These are phyloP conservation scores for Unio pictorum DNA, from an alignment of 2,888 invertebrate genomes.

Conservation along the genomic window DNA sequence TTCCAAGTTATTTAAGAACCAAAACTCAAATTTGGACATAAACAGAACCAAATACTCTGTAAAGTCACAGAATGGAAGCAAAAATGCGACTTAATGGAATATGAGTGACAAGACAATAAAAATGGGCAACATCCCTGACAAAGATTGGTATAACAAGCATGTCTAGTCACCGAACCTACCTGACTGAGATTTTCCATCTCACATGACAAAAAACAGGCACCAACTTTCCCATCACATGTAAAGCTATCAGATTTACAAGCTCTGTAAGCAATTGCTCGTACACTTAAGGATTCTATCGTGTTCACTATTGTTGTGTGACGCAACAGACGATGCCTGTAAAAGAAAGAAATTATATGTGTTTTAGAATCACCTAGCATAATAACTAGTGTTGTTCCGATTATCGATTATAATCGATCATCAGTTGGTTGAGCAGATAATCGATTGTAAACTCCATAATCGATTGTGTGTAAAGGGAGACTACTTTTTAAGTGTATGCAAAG, in stretches of 20 bases:
- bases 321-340: conserved; percentile 64
- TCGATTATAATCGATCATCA: too few species aligned
- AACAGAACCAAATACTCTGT: too few species aligned
- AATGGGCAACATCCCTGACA: background rate
- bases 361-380: too few species aligned
- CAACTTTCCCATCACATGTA: conserved; percentile 25
- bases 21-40: too few species aligned
- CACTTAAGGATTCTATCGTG: conserved; percentile 61
- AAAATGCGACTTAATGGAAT: too few species aligned
- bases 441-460: too few species aligned
- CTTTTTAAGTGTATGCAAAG: too few species aligned
- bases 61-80: too few species aligned
- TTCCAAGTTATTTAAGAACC: too few species aligned
- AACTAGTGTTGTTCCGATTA: too few species aligned
- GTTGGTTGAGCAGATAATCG: too few species aligned
- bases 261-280: conserved; percentile 59
- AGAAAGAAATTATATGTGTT: background rate
- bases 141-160: background rate
- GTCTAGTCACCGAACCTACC: conserved; percentile 38
- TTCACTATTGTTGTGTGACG: conserved; percentile 65
- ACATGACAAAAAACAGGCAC: conserved; percentile 62
- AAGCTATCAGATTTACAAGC: conserved; percentile 43
- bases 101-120: background rate
- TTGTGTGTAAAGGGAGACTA: too few species aligned
- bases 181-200: conserved; percentile 69